Evolutionary conservation across 2,888 invertebrate species (phyloP).

Genomic region (Capitulum mitella): DNA sequence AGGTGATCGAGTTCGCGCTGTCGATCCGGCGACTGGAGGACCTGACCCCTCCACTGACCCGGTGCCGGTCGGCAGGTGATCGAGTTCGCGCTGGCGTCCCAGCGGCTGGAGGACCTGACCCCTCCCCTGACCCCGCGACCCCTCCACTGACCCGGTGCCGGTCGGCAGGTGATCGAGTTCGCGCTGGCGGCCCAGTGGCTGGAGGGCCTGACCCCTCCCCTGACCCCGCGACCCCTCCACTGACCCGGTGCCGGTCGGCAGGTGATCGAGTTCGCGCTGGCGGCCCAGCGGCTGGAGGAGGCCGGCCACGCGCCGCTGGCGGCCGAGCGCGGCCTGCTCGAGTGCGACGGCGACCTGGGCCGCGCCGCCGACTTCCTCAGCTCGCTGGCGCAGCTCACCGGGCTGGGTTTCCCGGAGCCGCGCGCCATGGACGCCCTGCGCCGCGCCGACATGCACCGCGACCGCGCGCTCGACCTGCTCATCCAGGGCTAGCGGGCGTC

Average conservation of each 20-base stretch:
- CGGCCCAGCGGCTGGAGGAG: conserved; percentile 15
- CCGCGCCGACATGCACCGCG: background rate
- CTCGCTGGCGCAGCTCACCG: conserved; percentile 8
- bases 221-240: no score
- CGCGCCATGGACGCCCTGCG: conserved; percentile 2
- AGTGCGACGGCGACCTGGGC: conserved; percentile 22
- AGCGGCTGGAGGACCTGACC: no score
- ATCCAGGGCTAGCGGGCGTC: background rate
- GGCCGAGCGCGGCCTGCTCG: conserved; percentile 14
- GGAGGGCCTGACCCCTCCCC: no score
- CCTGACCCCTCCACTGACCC: no score
- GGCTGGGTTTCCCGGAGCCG: background rate
- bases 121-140: no score
- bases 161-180: no score
- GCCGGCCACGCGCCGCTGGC: conserved; percentile 9
- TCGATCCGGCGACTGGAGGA: no score
- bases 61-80: background rate
- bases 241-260: no score
- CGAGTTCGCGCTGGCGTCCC: background rate
- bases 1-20: conserved; percentile 10
- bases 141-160: no score
- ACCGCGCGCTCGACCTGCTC: conserved; percentile 1
- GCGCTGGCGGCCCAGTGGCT: no score
- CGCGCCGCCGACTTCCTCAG: conserved; percentile 1
- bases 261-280: conserved; percentile 10